These are phyloP conservation scores for Helogale parvula DNA, from an alignment of 2,113 vertebrate species.

Conservation along the genomic window DNA sequence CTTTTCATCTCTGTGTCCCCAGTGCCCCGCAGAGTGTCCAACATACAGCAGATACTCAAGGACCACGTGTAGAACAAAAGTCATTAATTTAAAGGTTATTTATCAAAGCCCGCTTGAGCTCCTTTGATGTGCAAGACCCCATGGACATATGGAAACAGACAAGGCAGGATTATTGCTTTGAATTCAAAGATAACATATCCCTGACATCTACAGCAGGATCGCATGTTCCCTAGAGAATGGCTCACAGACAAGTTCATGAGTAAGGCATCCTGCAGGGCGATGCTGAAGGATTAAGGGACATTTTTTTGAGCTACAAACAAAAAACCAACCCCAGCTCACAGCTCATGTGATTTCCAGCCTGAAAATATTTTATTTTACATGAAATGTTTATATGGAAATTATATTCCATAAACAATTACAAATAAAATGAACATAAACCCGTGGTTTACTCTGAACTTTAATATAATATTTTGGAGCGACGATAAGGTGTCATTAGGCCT, in stretches of 20 bases:
- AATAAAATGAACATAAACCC: not conserved
- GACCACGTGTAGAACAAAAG: not conserved
- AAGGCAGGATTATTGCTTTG: not conserved
- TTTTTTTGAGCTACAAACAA: not conserved
- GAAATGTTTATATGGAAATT: not conserved
- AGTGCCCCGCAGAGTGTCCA: not conserved
- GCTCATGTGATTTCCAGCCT: not conserved
- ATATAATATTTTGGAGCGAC: not conserved
- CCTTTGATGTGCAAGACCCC: not conserved
- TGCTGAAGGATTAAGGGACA: not conserved
- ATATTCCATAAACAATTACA: not conserved
- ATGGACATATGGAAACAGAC: not conserved
- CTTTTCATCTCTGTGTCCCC: not conserved
- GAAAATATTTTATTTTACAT: not conserved
- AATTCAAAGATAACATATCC: not conserved
- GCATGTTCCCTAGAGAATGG: not conserved
- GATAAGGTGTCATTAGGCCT: not conserved
- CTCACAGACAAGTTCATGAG: not conserved
- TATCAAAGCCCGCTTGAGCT: not conserved
- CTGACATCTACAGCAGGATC: not conserved
- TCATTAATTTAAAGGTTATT: not conserved
- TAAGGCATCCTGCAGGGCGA: not conserved
- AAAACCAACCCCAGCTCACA: not conserved
- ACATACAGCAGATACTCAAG: rapidly evolving
- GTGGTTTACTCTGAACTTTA: not conserved